A percentile compares a stretch with the other conserved stretches of the same genome.
Conservation (phyloP, 2,888 invertebrate genomes). For the Pilophorus perplexus region DNA sequence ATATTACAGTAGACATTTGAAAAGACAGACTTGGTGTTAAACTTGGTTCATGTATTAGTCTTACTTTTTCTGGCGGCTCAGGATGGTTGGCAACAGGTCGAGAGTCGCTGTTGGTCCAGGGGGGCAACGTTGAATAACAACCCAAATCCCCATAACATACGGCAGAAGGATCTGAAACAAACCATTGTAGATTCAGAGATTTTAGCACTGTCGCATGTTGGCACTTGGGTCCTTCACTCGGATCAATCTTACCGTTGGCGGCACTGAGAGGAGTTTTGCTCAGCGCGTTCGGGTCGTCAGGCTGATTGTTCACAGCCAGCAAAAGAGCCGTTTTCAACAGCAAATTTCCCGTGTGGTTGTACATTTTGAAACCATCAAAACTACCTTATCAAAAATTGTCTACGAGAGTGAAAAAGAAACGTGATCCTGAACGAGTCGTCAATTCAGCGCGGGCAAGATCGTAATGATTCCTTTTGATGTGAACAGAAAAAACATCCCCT, state of each 20-base stretch:
- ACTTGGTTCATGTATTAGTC: not conserved
- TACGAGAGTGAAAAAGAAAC: too few relatives aligned
- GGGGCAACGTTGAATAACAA: conserved; percentile 73
- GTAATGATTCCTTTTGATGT: too few relatives aligned
- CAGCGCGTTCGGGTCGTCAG: conserved; percentile 14
- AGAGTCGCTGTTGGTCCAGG: conserved; percentile 73
- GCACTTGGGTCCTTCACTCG: too few relatives aligned
- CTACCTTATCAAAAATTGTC: too few relatives aligned
- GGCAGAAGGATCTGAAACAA: conserved; percentile 43
- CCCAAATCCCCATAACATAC: conserved; percentile 77
- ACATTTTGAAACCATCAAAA: conserved; percentile 34
- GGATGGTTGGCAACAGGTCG: conserved; percentile 80
- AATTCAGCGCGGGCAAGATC: too few relatives aligned
- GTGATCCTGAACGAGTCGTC: too few relatives aligned
- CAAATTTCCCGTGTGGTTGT: conserved; percentile 43
- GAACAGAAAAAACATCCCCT: too few relatives aligned
- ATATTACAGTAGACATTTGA: too few relatives aligned
- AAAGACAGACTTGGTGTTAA: too few relatives aligned
- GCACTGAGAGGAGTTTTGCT: conserved; percentile 9
- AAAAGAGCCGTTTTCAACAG: conserved; percentile 43
- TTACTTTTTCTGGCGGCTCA: conserved; percentile 61
- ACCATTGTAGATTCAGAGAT: too few relatives aligned
- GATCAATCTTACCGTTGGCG: conserved; percentile 12
- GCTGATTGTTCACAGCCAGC: conserved; percentile 38
- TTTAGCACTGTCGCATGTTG: too few relatives aligned